Conservation (phyloP, 2,113 vertebrate genomes). For the Helogale parvula region DNA sequence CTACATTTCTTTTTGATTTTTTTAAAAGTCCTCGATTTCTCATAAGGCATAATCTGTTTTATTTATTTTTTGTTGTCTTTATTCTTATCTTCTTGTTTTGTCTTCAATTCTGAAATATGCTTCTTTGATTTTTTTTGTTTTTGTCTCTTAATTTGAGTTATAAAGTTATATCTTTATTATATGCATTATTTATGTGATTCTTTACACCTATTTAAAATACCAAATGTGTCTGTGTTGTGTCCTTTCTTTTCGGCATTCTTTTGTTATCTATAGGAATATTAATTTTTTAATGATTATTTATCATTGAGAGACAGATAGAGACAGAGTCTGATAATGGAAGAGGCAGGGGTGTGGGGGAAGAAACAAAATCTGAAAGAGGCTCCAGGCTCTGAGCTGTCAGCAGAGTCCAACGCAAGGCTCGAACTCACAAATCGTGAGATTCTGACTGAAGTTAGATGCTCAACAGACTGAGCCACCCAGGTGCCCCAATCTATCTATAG, state of each 20-base stretch:
- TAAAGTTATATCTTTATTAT: background rate
- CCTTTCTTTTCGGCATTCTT: background rate
- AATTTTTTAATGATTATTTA: background rate
- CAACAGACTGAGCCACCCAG: no score
- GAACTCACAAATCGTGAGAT: no score
- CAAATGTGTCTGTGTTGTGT: background rate
- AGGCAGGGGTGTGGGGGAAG: no score
- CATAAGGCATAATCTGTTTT: background rate
- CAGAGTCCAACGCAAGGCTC: no score
- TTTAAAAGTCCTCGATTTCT: background rate
- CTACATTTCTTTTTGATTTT: background rate
- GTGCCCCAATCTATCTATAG: background rate
- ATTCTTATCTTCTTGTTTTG: background rate
- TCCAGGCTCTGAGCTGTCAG: no score
- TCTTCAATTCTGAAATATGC: background rate
- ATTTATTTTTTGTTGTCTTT: background rate
- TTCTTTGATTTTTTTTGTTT: background rate
- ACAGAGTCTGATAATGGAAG: no score
- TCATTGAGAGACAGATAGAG: no score
- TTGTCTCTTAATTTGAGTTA: background rate
- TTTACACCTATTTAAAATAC: background rate
- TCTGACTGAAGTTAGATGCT: no score
- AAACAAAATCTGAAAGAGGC: no score
- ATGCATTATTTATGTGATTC: background rate
- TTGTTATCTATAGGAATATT: background rate